Evolutionary conservation across 2,888 invertebrate species (phyloP).

Genomic region (Pristionchus exspectatus): DNA sequence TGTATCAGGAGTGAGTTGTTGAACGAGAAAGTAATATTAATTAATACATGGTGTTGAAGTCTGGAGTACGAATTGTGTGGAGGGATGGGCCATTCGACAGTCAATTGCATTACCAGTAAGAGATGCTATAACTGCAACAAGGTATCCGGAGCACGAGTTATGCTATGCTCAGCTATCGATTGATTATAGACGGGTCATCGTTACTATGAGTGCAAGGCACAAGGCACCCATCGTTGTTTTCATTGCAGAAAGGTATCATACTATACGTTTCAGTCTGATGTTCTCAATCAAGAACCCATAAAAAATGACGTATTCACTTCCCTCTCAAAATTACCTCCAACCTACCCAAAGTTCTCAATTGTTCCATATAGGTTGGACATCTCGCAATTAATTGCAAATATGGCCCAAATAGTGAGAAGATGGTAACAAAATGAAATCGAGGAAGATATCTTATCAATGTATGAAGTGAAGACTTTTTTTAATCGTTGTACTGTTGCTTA

Average conservation of each 20-base stretch:
- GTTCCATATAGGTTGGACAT: neutral
- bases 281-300: no score
- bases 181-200: slow-evolving; percentile 42
- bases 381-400: slow-evolving; percentile 12
- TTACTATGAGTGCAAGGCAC: slow-evolving; percentile 31
- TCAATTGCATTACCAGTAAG: slow-evolving; percentile 12
- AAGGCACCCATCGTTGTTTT: slow-evolving; percentile 14
- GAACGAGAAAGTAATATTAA: neutral
- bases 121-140: slow-evolving; percentile 47
- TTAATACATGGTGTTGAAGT: neutral
- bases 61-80: slow-evolving; percentile 22
- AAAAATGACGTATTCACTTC: no score
- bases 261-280: no score
- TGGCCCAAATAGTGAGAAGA: neutral
- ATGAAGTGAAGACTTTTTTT: no score
- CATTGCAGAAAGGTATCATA: slow-evolving; percentile 24
- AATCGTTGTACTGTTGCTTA: no score
- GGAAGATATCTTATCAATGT: no score
- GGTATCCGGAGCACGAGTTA: neutral
- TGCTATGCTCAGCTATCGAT: neutral
- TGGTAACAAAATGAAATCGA: no score
- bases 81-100: neutral
- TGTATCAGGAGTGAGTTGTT: neutral
- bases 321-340: no score
- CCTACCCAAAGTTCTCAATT: neutral